Evolutionary conservation across 2,113 vertebrate species (phyloP).

Genomic region (Odocoileus virginianus): DNA sequence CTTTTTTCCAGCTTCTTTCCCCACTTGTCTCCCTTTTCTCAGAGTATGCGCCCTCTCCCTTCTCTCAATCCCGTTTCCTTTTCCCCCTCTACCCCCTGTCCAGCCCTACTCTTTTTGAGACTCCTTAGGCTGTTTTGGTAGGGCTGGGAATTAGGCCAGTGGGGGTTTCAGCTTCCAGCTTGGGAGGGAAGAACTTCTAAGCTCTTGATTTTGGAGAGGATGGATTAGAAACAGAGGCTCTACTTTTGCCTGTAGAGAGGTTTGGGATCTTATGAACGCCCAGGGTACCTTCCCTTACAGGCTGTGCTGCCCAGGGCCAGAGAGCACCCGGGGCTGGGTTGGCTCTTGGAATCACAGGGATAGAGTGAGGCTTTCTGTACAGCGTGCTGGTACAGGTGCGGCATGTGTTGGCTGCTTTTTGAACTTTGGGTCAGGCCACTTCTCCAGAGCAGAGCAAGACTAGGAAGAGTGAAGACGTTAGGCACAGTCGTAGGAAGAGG

Average conservation of each 20-base stretch:
- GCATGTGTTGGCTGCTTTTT: background rate
- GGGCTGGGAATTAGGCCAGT: background rate
- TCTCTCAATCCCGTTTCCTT: background rate
- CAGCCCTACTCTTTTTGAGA: background rate
- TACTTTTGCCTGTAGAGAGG: background rate
- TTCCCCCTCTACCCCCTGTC: background rate
- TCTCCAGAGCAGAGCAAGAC: background rate
- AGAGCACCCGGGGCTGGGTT: background rate
- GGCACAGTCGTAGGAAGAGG: background rate
- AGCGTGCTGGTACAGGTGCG: background rate
- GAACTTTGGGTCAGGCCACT: background rate
- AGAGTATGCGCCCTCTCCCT: background rate
- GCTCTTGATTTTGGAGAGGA: background rate
- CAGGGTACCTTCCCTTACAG: background rate
- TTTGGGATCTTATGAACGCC: background rate
- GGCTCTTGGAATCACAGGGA: background rate
- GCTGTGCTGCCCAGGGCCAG: background rate
- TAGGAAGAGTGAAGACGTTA: background rate
- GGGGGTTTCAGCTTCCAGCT: background rate
- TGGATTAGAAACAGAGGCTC: background rate
- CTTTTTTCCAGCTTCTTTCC: background rate
- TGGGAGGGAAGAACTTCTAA: background rate
- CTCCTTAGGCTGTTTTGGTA: background rate
- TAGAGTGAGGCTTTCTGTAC: background rate
- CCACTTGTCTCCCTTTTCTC: background rate